Base-by-base conservation (phyloP, 1,140 invertebrate species). In the Zaprionus inermis region DNA sequence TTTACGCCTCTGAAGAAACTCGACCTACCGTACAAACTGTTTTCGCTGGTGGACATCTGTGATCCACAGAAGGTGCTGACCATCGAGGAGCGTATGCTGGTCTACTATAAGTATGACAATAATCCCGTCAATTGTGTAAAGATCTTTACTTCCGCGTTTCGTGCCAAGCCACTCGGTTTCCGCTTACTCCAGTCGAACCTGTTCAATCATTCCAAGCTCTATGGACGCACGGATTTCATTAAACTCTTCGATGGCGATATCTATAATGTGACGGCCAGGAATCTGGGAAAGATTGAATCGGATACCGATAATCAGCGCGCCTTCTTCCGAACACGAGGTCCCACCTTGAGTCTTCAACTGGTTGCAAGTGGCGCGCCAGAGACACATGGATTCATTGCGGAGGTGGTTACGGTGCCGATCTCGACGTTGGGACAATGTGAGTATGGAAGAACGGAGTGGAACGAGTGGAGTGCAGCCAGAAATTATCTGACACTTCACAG, bases 31-130 rank as follows among this genome's bases (percentile, higher is more conserved):
- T 99, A 99, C 89, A 95, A 97, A 83, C 93, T 98, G n/a, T 99
- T 99, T 92, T 98, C 98, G 32, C 92, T 99, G 77, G 95, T 99
- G 16, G 97, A 99, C 76, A 98, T 99, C 64, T 99, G 99, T 92
- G 97, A 99, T 91, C 96, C 97, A 0, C 95, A 96, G 14, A 99
- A 99, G 93, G 96, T 97, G 88, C 95, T 99, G 28, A 94, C 94
- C 7, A 94, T 99, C 1, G 96, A 98, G 92, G 98, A 99, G 85
- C 93, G 98, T 63, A 95, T 99, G 5, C 91, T 99, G 3, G 78
- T 99, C 1, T 99, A 99, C 92, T 99, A 98, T 92, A 99, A 99
- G 92, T 99, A 99, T 79, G 97, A 99, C 76, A 98, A 98, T 81
- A 95, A 96, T 92, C 96, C 98, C 0, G 96, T 99, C 0, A 99